Evolutionary conservation across 2,797 vertebrate genomes (phyloP).

Genomic region (Acanthurus tractus): DNA sequence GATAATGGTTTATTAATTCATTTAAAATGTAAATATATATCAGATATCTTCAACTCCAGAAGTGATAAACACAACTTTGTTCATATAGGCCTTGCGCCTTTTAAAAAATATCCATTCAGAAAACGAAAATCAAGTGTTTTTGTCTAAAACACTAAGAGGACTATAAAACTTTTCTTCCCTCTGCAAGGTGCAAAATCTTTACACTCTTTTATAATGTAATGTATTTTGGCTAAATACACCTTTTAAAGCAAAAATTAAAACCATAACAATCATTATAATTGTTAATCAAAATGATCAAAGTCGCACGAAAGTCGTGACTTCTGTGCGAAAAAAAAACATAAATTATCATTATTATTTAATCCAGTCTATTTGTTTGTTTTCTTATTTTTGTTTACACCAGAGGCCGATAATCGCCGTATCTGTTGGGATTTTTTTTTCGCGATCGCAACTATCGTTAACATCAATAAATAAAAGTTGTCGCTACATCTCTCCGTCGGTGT

Average conservation of each 20-base stretch:
- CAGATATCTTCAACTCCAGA: background rate
- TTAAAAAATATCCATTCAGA: background rate
- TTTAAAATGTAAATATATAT: background rate
- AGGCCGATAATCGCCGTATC: slow-evolving; percentile 9
- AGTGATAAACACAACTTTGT: background rate
- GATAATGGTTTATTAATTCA: background rate
- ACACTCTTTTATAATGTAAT: background rate
- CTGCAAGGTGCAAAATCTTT: background rate
- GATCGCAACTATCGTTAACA: background rate
- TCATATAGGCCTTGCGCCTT: background rate
- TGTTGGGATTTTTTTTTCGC: too few species aligned
- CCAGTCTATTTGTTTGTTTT: background rate
- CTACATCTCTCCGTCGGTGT: slow-evolving; percentile 18
- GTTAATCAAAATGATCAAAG: slow-evolving; percentile 2
- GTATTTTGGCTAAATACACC: background rate
- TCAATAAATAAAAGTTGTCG: slow-evolving; percentile 73
- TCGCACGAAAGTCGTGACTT: slow-evolving; percentile 9
- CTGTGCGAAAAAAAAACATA: background rate
- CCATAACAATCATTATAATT: background rate
- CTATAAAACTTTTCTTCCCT: slow-evolving; percentile 13
- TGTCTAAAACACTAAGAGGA: background rate
- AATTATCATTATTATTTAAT: background rate
- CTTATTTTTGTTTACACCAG: slow-evolving; percentile 64
- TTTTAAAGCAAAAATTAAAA: background rate
- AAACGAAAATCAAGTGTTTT: background rate